Evolutionary conservation across 2,888 invertebrate genomes (phyloP), one percentile per base, ranked within the genome.

Genomic region (Amiota mariae): DNA sequence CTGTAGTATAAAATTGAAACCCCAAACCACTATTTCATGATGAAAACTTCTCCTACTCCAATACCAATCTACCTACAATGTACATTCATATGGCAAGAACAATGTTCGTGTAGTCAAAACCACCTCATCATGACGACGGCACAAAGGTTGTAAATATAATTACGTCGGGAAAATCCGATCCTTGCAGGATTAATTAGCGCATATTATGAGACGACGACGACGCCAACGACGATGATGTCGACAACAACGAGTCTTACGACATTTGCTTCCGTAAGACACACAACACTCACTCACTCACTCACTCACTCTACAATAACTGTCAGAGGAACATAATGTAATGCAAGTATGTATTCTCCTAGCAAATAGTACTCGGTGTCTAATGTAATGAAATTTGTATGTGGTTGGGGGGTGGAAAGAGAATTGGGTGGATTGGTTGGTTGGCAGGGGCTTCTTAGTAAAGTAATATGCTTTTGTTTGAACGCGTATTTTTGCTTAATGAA

Each of bases 101-200:
- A 20, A 11, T 49, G 20, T 46, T 8, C 10, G 10, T 66, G 15
- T 49, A 10, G 12, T 1, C 61, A 49, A 48, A 6, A 36, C 20
- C 24, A 15, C 20, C 46, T 24, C 49, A 49, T 24, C 59, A n/a
- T 6, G 36, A 36, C 8, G 36, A 36, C 46, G 18, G 47, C 56
- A 47, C 73, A 56, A 72, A 84, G 83, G 86, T 82, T 82, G 81
- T 85, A 83, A 83, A 82, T 85, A 85, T 87, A 87, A 87, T 87
- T 87, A 87, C 83, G 83, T 82, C 81, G 81, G 84, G 79, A 88
- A 88, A 90, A 89, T 88, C 88, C 86, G 89, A 89, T 88, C 87
- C 90, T 88, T 87, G 82, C 84, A 85, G 89, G 90, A 90, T 90
- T 89, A 89, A 89, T 90, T 89, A 89, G 87, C 86, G 87, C 81